These are phyloP conservation scores for Liparis tanakae DNA, from an alignment of 2,797 vertebrate genomes.

Conservation along the genomic window DNA sequence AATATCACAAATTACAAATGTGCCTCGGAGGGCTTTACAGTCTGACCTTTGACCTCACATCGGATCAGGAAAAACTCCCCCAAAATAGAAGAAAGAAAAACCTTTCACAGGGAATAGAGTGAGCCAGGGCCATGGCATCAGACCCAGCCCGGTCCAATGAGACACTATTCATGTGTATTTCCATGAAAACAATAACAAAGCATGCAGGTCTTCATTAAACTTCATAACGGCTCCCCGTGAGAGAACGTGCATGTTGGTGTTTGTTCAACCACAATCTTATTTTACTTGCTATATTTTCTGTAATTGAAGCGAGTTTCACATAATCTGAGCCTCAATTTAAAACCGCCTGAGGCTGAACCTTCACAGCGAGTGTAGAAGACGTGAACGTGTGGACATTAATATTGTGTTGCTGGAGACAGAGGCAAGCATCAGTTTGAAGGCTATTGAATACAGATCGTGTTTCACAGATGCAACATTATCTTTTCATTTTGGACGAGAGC, in stretches of 20 bases:
- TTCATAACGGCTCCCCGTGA: slow-evolving; percentile 14
- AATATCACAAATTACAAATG: no score
- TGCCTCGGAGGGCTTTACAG: no score
- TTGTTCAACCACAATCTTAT: slow-evolving; percentile 5
- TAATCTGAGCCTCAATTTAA: slow-evolving; percentile 49
- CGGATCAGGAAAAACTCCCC: no score
- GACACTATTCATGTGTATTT: slow-evolving; percentile 6
- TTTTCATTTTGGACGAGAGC: slow-evolving; percentile 21
- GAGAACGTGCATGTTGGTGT: slow-evolving; percentile 14
- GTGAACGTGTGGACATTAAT: slow-evolving; percentile 43
- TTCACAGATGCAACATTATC: slow-evolving; percentile 7
- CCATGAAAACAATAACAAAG: slow-evolving; percentile 16
- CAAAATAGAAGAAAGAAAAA: no score
- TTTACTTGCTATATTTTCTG: slow-evolving; percentile 23
- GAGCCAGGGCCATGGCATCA: no score
- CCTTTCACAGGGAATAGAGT: no score
- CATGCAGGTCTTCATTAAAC: slow-evolving; percentile 36
- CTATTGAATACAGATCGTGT: slow-evolving; percentile 9
- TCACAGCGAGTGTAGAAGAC: slow-evolving; percentile 43
- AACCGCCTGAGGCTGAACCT: slow-evolving; percentile 57
- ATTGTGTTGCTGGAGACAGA: slow-evolving; percentile 28
- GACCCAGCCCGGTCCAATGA: no score
- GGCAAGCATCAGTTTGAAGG: slow-evolving; percentile 10
- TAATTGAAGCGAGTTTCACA: slow-evolving; percentile 37
- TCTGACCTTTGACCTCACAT: no score